Evolutionary conservation across 2,888 invertebrate species (phyloP).

Genomic region (Rotaria macrura): DNA sequence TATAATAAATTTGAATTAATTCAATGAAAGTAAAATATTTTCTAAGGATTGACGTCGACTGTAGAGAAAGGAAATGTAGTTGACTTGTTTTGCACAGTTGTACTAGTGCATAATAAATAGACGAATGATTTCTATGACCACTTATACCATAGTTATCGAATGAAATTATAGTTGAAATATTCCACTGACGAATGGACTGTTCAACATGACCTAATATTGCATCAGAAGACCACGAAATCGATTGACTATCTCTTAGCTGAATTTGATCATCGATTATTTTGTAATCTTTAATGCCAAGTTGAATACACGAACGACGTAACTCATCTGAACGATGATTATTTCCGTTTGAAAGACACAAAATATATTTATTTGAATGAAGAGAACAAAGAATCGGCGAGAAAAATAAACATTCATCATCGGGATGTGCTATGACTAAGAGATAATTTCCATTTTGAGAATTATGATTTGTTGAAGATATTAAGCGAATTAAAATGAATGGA

Average conservation of each 20-base stretch:
- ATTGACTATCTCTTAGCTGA: not conserved
- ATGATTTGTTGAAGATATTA: not conserved
- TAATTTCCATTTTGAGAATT: not conserved
- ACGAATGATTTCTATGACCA: conserved; percentile 72
- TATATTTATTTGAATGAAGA: not conserved
- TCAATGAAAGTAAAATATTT: conserved; percentile 26
- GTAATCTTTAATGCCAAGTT: not conserved
- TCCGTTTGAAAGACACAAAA: conserved; percentile 29
- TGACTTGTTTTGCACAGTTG: not conserved
- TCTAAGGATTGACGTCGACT: not conserved
- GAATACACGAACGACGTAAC: conserved; percentile 7
- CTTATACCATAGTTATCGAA: conserved; percentile 89
- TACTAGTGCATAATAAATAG: not conserved
- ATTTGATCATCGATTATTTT: conserved; percentile 27
- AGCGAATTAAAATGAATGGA: not conserved
- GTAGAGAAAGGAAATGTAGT: not conserved
- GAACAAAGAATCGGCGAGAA: conserved; percentile 25
- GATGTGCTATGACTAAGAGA: conserved; percentile 26
- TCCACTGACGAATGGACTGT: not conserved
- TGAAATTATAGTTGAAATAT: conserved; percentile 59
- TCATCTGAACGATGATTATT: conserved; percentile 18
- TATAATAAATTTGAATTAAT: not conserved
- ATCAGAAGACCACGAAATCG: not conserved
- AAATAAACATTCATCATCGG: conserved; percentile 33
- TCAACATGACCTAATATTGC: conserved; percentile 20